Evolutionary conservation across 2,888 invertebrate genomes (phyloP).

Genomic region (Dioctria rufipes): DNA sequence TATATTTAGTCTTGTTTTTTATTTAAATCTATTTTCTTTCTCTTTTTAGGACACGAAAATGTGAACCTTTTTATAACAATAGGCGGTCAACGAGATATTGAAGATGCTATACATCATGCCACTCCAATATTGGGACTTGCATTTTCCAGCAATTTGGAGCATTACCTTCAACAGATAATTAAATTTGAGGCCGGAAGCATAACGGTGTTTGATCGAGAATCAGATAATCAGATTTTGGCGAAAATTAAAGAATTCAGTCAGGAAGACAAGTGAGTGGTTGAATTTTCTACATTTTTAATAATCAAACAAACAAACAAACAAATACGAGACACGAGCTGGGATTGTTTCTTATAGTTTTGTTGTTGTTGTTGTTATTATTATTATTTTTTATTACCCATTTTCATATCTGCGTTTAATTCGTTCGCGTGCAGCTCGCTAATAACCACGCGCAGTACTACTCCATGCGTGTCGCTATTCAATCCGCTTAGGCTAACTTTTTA

Average conservation of each 20-base stretch:
- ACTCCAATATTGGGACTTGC: constrained; percentile 63
- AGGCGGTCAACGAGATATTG: constrained; percentile 63
- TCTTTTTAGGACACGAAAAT: constrained; percentile 60
- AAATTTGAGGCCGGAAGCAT: constrained; percentile 61
- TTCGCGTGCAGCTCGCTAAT: neutral
- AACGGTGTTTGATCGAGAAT: constrained; percentile 62
- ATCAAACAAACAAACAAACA: neutral
- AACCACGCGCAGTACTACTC: too few relatives aligned
- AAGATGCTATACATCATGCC: constrained; percentile 63
- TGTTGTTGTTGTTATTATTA: neutral
- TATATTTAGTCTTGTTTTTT: too few relatives aligned
- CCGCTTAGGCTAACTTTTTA: too few relatives aligned
- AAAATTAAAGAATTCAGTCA: constrained; percentile 61
- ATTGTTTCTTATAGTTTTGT: neutral
- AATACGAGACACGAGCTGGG: neutral
- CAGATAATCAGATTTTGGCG: constrained; percentile 58
- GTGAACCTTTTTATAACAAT: constrained; percentile 62
- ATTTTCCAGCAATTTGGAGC: constrained; percentile 62
- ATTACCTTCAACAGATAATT: constrained; percentile 62
- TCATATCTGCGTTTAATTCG: neutral
- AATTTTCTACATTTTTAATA: too few relatives aligned
- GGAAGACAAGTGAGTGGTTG: constrained; percentile 60
- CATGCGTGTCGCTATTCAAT: too few relatives aligned
- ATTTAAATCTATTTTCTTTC: neutral
- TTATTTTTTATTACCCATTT: constrained; percentile 18